Conservation (phyloP, 2,113 vertebrate genomes). For the Numida meleagris region DNA sequence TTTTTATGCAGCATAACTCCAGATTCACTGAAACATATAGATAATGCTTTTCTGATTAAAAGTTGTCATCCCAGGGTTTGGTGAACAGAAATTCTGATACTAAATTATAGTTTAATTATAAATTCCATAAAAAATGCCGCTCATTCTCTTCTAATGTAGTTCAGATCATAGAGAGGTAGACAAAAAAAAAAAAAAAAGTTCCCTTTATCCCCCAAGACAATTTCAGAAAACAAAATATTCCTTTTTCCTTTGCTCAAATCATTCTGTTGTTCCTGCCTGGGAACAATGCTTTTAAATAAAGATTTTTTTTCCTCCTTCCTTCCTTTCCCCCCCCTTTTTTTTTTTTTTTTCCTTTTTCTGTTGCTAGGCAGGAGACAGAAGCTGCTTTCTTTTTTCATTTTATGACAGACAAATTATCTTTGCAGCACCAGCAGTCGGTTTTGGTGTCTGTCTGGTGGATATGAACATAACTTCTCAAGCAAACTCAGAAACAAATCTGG, state of each 20-base stretch:
- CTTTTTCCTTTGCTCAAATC: not conserved
- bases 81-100: not conserved
- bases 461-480: not conserved
- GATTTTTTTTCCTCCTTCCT: not conserved
- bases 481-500: constrained; percentile 11
- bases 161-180: constrained; percentile 13
- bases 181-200: not conserved
- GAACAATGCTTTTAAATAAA: not conserved
- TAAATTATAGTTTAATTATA: constrained; percentile 52
- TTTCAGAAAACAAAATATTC: constrained; percentile 25
- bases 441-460: not conserved
- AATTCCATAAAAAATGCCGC: not conserved
- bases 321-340: no score
- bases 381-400: not conserved
- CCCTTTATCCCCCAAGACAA: not conserved
- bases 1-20: constrained; percentile 32
- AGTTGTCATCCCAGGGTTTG: not conserved
- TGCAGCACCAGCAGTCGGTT: not conserved
- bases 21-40: constrained; percentile 13
- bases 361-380: not conserved
- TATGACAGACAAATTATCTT: not conserved
- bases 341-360: no score
- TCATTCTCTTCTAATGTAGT: constrained; percentile 29
- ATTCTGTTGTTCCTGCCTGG: not conserved
- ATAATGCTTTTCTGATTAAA: not conserved